Conservation (phyloP, 2,888 invertebrate species). For the Pseudeuparius sepicola region DNA sequence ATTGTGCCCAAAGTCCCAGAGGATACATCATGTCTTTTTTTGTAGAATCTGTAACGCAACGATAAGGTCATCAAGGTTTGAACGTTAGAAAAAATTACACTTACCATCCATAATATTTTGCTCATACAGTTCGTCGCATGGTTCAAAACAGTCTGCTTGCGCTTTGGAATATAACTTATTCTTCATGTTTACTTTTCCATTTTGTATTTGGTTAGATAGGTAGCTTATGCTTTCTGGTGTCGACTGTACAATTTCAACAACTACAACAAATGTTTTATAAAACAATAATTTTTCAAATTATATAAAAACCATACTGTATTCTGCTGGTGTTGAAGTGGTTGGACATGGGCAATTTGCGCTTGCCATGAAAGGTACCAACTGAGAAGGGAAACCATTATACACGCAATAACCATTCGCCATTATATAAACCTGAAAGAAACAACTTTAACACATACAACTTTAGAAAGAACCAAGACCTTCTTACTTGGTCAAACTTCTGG, state of each 20-base stretch:
- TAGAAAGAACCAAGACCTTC: conserved; percentile 5
- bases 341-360: conserved; percentile 60
- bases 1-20: conserved; percentile 46
- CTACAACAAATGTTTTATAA: conserved; percentile 29
- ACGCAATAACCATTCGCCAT: conserved; percentile 53
- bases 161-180: too few species aligned
- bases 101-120: too few species aligned
- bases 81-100: too few species aligned
- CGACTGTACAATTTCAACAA: conserved; percentile 38
- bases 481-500: conserved; percentile 59
- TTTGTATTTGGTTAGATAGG: conserved; percentile 34
- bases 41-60: conserved; percentile 20
- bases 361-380: conserved; percentile 59
- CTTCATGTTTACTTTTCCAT: conserved; percentile 35
- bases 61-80: too few species aligned
- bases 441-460: conserved; percentile 5
- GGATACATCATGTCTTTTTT: conserved; percentile 37
- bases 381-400: conserved; percentile 56
- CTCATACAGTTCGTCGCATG: too few species aligned
- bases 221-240: conserved; percentile 30
- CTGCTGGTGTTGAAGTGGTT: conserved; percentile 69
- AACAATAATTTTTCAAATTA: conserved; percentile 4
- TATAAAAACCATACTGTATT: conserved; percentile 44
- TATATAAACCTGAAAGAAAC: conserved; percentile 35
- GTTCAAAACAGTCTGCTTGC: too few species aligned